Evolutionary conservation across 1,140 invertebrate genomes (phyloP), one percentile per base, ranked within the genome.

Genomic region (Orchesella cincta): DNA sequence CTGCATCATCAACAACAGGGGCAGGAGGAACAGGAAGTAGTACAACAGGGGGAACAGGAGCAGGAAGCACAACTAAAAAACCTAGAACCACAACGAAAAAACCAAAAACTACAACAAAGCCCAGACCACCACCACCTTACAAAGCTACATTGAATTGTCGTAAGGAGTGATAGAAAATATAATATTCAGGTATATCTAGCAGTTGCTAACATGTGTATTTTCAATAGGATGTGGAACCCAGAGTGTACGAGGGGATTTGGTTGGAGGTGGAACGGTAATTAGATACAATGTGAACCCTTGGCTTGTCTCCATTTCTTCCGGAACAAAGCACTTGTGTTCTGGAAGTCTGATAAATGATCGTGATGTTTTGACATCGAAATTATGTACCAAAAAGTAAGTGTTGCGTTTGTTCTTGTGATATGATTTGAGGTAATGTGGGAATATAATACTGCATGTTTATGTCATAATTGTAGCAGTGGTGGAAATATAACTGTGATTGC

Each of bases 171-270:
- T n/a, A 28, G n/a, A 18, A 33, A 31, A 70, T 70, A n/a, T 31
- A 34, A 18, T 26, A 70, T 29, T 34, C 36, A 31, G 36, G 3
- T 1, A 33, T 0, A 1, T 33, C 23, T 31, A 34, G 29, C 35
- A 70, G 20, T 0, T 33, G 0, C 14, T 3, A 31, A 33, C 18
- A 28, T n/a, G n/a, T n/a, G n/a, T n/a, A n/a, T n/a, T n/a, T n/a
- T n/a, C n/a, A n/a, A n/a, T 73, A 75, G 73, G 73, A 31, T 77
- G 76, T 62, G 76, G 76, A 57, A 72, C 71, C 8, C 76, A 77
- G n/a, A 73, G 67, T 2, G 52, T 77, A 34, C 16, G 76, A 16
- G 76, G 76, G 31, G 70, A 73, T 35, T n/a, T 26, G 46, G 26
- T 77, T 3, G 35, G 67, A 8, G 33, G 52, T 0, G 46, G 36